Conservation (phyloP, 2,797 vertebrate genomes). For the Decapterus maruadsi region DNA sequence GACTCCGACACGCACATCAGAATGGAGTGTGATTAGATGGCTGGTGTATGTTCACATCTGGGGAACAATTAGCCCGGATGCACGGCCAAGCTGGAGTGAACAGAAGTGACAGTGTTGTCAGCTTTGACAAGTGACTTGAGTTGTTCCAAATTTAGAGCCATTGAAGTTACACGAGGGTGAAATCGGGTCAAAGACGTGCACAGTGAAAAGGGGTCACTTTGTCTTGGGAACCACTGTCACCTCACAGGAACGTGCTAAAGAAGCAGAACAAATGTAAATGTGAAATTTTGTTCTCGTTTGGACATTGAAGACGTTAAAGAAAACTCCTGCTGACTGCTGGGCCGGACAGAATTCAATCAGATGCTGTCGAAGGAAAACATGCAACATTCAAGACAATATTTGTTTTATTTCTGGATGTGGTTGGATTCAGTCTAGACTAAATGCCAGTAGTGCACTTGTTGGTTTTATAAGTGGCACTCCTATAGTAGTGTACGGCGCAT, state of each 20-base stretch:
- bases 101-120: conserved; percentile 71
- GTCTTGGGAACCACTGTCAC: conserved; percentile 57
- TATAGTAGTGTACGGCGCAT: neutral
- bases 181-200: conserved; percentile 61
- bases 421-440: neutral
- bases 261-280: conserved; percentile 43
- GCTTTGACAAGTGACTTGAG: conserved; percentile 72
- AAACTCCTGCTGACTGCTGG: neutral
- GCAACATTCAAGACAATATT: neutral
- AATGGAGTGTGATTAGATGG: conserved; percentile 81
- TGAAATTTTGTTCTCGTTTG: conserved; percentile 34
- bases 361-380: neutral
- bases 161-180: conserved; percentile 64
- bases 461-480: neutral
- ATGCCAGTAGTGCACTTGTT: neutral
- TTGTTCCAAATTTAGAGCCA: conserved; percentile 77
- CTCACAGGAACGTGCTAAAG: conserved; percentile 23
- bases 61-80: conserved; percentile 84
- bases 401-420: neutral
- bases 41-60: conserved; percentile 81
- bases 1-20: conserved; percentile 80
- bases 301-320: conserved; percentile 7
- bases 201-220: conserved; percentile 54
- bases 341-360: neutral
- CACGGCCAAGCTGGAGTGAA: conserved; percentile 65